Evolutionary conservation across 2,888 invertebrate species (phyloP), one percentile per base, ranked within the genome.

Genomic region (Argyresthia goedartella): DNA sequence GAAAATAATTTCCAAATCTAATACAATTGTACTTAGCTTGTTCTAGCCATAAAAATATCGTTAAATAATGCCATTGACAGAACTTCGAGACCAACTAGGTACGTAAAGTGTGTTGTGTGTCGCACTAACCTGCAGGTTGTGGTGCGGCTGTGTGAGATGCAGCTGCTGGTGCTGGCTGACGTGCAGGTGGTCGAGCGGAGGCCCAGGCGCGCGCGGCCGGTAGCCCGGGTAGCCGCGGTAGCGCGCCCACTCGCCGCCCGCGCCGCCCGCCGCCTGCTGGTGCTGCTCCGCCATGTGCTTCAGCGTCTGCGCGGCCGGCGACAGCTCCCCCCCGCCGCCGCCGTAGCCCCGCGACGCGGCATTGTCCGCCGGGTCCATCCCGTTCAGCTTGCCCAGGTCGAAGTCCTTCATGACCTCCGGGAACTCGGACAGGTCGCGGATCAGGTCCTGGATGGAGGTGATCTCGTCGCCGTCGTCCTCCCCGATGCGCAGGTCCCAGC

Each of bases 271-370:
- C 55, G 81, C 82, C 78, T 95, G 95, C 81, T 97, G 97, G 79
- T 97, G 97, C 76, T 97, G 97, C 73, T 97, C 97, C 42, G 97
- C 97, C 97, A 97, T 97, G 68, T 97, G 97, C 73, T 97, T 97
- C 51, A 98, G 87, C 0, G 97, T 97, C 82, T 97, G 96, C 49
- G 97, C 97, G 0, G 98, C 98, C 25, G 97, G 95, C 55, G 96
- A 95, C 74, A 94, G 88, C 73, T 95, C 95, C 0, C 90, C 91
- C 69, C 64, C 35, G 87, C 89, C 39, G 86, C 88, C 60, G 88
- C 89, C 10, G 82, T 71, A 15, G 82, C 66, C 3, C n/a, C n/a
- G n/a, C n/a, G n/a, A n/a, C 71, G 78, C 10, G 81, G 72, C 16
- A 81, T 66, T 3, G 71, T 77, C 0, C 71, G 73, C 0, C 75